Evolutionary conservation across 2,888 invertebrate genomes (phyloP).

Genomic region (Melinopterus prodromus): DNA sequence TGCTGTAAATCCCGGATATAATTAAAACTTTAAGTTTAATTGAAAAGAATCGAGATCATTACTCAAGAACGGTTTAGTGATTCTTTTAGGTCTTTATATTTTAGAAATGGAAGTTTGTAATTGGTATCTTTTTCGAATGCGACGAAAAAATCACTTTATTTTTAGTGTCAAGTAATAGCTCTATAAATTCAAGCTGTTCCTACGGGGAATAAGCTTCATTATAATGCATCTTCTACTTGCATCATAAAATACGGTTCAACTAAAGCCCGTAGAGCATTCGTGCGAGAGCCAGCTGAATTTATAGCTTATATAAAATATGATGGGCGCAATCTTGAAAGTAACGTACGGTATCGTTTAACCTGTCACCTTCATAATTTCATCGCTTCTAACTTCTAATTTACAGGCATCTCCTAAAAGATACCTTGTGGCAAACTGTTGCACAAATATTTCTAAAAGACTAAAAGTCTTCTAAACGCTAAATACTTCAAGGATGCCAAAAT

Average conservation of each 20-base stretch:
- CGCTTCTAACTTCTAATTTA: neutral
- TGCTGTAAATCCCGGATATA: too few relatives aligned
- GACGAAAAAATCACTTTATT: too few relatives aligned
- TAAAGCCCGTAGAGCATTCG: neutral
- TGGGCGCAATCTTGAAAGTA: neutral
- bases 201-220: neutral
- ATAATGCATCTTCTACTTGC: neutral
- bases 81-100: too few relatives aligned
- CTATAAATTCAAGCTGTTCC: too few relatives aligned
- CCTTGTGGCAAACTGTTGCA: neutral
- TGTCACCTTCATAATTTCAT: neutral
- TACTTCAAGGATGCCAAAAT: too few relatives aligned
- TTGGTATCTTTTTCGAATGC: too few relatives aligned
- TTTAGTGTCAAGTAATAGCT: too few relatives aligned
- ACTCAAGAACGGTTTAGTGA: too few relatives aligned
- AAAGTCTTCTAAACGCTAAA: too few relatives aligned
- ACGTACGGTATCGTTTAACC: neutral
- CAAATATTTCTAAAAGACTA: neutral
- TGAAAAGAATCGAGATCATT: too few relatives aligned
- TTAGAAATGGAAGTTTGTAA: too few relatives aligned
- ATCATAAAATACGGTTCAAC: neutral
- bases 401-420: neutral
- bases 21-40: too few relatives aligned
- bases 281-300: neutral
- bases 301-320: neutral